phyloP scores from a whole-genome alignment of 2,888 invertebrate genomes.

The Aphodius sticticus region DNA sequence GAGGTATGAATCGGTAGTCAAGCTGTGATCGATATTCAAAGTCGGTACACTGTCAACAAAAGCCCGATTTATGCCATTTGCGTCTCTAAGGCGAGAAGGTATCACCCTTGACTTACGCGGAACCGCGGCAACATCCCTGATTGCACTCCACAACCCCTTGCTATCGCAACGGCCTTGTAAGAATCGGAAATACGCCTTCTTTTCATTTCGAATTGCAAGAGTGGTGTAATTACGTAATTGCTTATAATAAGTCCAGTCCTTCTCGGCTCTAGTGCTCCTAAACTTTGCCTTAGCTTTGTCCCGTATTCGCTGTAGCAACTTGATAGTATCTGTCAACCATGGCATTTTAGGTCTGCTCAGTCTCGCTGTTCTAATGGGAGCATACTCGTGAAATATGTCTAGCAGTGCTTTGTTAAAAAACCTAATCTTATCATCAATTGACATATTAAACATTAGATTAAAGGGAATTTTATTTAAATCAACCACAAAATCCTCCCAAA shows the following conservation, averaged over 20 bases:
- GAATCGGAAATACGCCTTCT: slow-evolving; percentile 4
- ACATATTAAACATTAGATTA: neutral
- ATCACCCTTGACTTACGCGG: neutral
- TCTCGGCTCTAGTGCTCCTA: too few species aligned
- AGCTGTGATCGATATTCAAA: too few species aligned
- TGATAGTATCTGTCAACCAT: slow-evolving; percentile 10
- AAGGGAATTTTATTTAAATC: neutral
- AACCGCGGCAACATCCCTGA: neutral
- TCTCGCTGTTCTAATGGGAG: neutral
- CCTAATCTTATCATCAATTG: neutral
- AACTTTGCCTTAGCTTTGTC: neutral
- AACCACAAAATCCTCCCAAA: neutral
- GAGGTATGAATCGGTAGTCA: too few species aligned
- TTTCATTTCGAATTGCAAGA: slow-evolving; percentile 7
- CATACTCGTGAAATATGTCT: neutral
- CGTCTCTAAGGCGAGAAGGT: neutral
- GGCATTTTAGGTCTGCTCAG: slow-evolving; percentile 5
- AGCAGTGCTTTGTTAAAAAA: slow-evolving; percentile 13
- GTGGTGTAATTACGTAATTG: slow-evolving; percentile 6
- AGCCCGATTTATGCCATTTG: slow-evolving; percentile 10
- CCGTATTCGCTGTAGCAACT: neutral
- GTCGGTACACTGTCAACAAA: neutral
- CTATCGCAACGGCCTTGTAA: neutral
- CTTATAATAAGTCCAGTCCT: too few species aligned
- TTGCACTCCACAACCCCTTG: neutral